phyloP scores from a whole-genome alignment of 2,113 vertebrate genomes.

The Solea solea region DNA sequence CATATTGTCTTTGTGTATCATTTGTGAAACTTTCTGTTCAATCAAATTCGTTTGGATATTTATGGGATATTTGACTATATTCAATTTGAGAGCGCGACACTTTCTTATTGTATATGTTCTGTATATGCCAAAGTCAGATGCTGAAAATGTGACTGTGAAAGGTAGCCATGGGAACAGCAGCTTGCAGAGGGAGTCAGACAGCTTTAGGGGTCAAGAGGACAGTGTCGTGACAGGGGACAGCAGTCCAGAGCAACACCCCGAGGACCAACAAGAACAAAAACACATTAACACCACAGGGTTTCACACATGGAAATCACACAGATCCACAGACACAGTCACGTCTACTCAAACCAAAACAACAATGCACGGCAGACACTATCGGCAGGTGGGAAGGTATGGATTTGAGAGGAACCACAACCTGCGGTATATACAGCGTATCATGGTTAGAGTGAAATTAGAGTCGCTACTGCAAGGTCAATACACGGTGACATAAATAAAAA shows the following conservation, averaged over 20 bases:
- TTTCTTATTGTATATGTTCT: slow-evolving; percentile 34
- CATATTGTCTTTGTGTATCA: slow-evolving; percentile 29
- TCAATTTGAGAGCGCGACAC: background rate
- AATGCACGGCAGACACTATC: slow-evolving; percentile 10
- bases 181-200: slow-evolving; percentile 80
- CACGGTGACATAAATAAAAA: slow-evolving; percentile 59
- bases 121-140: slow-evolving; percentile 81
- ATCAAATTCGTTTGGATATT: background rate
- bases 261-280: slow-evolving; percentile 70
- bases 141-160: slow-evolving; percentile 80
- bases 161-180: slow-evolving; percentile 81
- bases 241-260: slow-evolving; percentile 79
- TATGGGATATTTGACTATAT: background rate
- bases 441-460: slow-evolving; percentile 31
- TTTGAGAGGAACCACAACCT: slow-evolving; percentile 37
- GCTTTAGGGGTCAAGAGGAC: slow-evolving; percentile 78
- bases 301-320: slow-evolving; percentile 49
- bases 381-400: slow-evolving; percentile 29
- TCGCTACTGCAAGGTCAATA: slow-evolving; percentile 28
- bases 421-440: slow-evolving; percentile 18
- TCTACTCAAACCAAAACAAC: slow-evolving; percentile 32
- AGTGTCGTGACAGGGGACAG: slow-evolving; percentile 72
- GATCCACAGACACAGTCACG: slow-evolving; percentile 35
- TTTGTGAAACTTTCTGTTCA: background rate
- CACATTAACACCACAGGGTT: slow-evolving; percentile 48